Conservation (phyloP, 1,140 invertebrate genomes). For the Ridgeia piscesae region DNA sequence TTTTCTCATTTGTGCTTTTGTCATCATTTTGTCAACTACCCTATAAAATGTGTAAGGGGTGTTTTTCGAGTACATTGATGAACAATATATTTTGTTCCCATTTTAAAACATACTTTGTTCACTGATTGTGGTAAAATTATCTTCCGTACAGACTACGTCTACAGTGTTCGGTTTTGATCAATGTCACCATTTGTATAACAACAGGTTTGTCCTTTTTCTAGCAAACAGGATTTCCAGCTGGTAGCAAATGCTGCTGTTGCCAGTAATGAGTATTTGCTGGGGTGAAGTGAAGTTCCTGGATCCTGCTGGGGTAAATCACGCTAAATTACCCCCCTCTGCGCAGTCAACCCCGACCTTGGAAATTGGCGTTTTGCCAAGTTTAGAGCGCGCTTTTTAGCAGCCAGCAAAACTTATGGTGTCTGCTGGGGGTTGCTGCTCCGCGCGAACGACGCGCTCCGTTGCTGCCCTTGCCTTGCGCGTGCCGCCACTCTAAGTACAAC, state of each 20-base stretch:
- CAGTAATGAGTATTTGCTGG: not conserved
- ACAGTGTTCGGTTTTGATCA: too few relatives aligned
- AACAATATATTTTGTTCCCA: not conserved
- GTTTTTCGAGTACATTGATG: not conserved
- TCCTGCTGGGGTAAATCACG: slow-evolving; percentile 3
- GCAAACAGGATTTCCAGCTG: not conserved
- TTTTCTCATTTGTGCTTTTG: not conserved
- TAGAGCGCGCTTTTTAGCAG: not conserved
- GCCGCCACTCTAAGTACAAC: not conserved
- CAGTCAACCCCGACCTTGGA: not conserved
- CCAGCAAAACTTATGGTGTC: not conserved
- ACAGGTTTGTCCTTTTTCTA: not conserved
- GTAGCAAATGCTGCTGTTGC: not conserved
- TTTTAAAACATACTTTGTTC: not conserved
- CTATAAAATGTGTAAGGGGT: not conserved
- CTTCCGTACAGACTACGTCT: not conserved
- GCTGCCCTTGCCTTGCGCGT: not conserved
- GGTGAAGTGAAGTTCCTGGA: not conserved
- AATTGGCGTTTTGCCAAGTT: not conserved
- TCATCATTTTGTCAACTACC: not conserved
- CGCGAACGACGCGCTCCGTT: not conserved
- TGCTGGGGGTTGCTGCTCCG: not conserved
- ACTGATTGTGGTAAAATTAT: not conserved
- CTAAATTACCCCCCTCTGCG: not conserved
- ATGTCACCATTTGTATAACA: too few relatives aligned